Conservation (phyloP, 2,113 vertebrate genomes). For the Heteronetta atricapilla region DNA sequence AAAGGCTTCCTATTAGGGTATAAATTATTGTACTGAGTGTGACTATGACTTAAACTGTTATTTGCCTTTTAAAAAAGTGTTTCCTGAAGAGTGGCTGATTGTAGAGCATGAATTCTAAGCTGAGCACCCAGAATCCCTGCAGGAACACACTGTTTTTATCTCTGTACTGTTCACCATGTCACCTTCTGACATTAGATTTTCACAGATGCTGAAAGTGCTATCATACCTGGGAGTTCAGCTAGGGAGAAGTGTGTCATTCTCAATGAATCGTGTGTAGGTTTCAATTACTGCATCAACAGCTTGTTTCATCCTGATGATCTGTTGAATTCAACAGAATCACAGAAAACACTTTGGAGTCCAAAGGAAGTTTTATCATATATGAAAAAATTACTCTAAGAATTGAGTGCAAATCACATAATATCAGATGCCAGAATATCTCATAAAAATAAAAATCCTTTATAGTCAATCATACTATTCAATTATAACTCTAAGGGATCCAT, state of each 20-base stretch:
- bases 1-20: neutral
- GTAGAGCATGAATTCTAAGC: neutral
- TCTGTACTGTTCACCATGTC: neutral
- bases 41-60: neutral
- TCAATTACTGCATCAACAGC: neutral
- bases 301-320: neutral
- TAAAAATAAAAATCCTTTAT: neutral
- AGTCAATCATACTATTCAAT: neutral
- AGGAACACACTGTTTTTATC: neutral
- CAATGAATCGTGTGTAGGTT: rapidly evolving
- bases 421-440: neutral
- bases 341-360: neutral
- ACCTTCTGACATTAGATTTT: neutral
- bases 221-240: neutral
- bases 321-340: neutral
- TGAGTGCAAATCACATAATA: neutral
- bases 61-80: neutral
- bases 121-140: neutral
- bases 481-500: neutral
- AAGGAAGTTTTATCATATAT: rapidly evolving
- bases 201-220: neutral
- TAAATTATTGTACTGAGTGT: neutral
- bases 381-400: neutral
- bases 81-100: neutral
- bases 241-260: neutral